Base-by-base conservation (phyloP, 2,113 vertebrate species). In the Thymallus thymallus region DNA sequence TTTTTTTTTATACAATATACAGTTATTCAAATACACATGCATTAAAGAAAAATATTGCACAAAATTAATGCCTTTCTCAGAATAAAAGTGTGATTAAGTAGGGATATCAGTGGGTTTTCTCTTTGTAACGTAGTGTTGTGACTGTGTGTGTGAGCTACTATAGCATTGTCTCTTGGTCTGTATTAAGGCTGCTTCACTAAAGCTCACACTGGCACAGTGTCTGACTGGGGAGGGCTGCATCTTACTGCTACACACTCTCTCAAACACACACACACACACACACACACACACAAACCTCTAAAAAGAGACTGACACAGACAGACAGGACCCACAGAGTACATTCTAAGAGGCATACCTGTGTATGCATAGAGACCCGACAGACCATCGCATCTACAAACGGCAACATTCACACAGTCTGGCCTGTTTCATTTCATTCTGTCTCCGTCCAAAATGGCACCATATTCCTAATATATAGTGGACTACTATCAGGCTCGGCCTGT, bases 11-110 rank as follows among this genome's bases (percentile, higher is more conserved):
- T 91, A 94, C 90, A 94, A 92, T 94, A 90, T 92, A 95, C 91
- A 94, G 90, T 93, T 92, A 93, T 85, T 94, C 91, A 92, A 95
- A 95, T 94, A 94, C 89, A 96, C 95, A 96, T 97, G 96, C 95
- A 92, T 90, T 91, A 93, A 95, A 90, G 81, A 94, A 95, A 95
- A 93, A 95, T 97, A 98, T 95, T 98, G 96, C 97, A 98, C 97
- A 94, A 92, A 96, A 95, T 92, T 87, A 94, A 95, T 94, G 89
- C 93, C 91, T 89, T 90, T 88, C 84, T 86, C 72, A 60, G 82
- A 84, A 83, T 80, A 86, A 90, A 91, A 87, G 80, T 83, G 78
- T 84, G 77, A 85, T 87, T 86, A 90, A 88, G 88, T 86, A 90
- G 91, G 93, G 82, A 84, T 87, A 72, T 74, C 61, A 45, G 41